Percentiles rank a stretch among this genome's conserved stretches.
Evolutionary conservation across 2,113 vertebrate genomes (phyloP).

Genomic region (Stictonetta naevosa): DNA sequence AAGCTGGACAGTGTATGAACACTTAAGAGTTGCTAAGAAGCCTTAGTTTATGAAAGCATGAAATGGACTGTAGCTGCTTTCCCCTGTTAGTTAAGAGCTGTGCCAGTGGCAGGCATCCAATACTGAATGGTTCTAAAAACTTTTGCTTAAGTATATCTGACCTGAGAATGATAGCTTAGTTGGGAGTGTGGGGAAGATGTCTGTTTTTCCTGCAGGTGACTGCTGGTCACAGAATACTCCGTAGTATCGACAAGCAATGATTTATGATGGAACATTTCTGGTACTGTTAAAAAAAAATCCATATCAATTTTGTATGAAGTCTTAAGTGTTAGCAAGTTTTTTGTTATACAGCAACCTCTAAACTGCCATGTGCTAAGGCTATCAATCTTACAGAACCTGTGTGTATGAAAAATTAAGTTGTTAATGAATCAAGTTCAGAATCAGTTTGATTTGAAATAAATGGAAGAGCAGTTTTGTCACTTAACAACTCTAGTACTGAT

Average conservation of each 20-base stretch:
- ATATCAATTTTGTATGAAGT: background rate
- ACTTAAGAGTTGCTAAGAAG: background rate
- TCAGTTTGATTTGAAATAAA: constrained; percentile 37
- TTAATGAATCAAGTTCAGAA: background rate
- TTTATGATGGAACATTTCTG: background rate
- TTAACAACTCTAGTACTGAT: background rate
- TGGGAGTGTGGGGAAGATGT: background rate
- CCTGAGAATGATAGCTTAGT: background rate
- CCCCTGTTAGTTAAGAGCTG: background rate
- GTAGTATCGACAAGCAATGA: background rate
- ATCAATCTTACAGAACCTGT: background rate
- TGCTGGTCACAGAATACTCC: background rate
- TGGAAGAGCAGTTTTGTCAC: background rate
- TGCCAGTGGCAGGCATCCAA: background rate
- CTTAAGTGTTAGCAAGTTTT: background rate
- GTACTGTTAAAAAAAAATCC: background rate
- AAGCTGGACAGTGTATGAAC: constrained; percentile 96
- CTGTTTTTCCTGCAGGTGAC: background rate
- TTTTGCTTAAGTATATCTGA: background rate
- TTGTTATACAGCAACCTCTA: constrained; percentile 8
- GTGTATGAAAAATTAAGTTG: background rate
- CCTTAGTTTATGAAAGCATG: background rate
- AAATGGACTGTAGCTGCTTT: constrained; percentile 35
- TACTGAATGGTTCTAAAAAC: background rate
- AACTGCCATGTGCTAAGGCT: background rate